phyloP scores from a whole-genome alignment of 2,113 vertebrate genomes.

The Eonycteris spelaea region DNA sequence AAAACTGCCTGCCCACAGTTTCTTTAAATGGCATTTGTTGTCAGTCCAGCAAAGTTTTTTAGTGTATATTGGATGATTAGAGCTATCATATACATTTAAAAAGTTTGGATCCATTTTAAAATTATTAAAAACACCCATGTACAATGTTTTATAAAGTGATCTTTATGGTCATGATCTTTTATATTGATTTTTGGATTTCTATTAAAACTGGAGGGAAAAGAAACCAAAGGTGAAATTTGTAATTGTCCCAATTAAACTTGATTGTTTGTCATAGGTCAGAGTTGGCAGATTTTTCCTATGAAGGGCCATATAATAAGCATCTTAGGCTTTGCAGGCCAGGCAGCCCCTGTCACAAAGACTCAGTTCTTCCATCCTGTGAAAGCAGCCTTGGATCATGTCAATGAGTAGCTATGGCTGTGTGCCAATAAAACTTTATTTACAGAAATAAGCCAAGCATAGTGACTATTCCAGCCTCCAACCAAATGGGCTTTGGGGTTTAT shows the following conservation, averaged over 20 bases:
- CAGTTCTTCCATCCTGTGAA: background rate
- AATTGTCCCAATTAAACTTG: background rate
- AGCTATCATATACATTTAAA: background rate
- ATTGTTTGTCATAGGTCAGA: background rate
- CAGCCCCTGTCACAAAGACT: background rate
- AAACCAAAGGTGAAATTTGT: background rate
- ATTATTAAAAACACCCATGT: background rate
- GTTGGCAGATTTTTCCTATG: background rate
- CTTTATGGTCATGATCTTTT: background rate
- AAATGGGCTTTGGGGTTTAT: background rate
- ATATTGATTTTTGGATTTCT: background rate
- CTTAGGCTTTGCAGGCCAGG: background rate
- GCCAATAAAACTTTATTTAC: background rate
- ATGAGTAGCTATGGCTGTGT: background rate
- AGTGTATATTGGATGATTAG: background rate
- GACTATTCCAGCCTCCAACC: background rate
- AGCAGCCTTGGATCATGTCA: background rate
- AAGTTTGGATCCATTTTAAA: background rate
- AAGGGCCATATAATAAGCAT: background rate
- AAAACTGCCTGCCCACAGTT: background rate
- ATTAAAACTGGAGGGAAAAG: background rate
- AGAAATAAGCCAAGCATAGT: background rate
- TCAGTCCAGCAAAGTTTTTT: background rate
- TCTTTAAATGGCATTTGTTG: background rate
- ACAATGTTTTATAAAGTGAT: background rate